Base-by-base conservation (phyloP, 2,797 vertebrate species). In the Lagothrix lagotricha region DNA sequence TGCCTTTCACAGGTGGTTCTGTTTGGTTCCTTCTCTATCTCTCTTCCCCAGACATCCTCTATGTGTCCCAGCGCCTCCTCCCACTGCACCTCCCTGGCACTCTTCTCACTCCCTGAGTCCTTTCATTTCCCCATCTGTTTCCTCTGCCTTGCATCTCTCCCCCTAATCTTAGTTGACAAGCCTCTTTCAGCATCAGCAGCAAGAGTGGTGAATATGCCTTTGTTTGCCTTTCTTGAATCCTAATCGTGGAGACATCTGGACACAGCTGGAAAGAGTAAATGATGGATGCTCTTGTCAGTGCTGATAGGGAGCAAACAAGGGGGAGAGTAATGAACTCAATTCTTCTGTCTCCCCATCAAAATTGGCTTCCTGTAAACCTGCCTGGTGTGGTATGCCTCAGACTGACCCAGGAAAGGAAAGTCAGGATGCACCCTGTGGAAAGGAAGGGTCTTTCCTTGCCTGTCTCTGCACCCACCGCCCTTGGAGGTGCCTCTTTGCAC, bases 201-300 rank as follows among this genome's bases (percentile, higher is more conserved):
- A 0, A 9, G 50, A 24, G 15, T 0, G 17, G 44, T 1, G 14
- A 48, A 52, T 17, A 22, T 0, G 0, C 17, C 41, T 20, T 14
- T 17, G 36, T n/a, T 57, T 54, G 90, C 39, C 30, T 14, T 54
- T 54, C 58, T 41, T 0, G 14, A 41, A 33, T 41, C 77, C 77
- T 77, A 48, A 26, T 4, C 26, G 11, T 22, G 70, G 57, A 84
- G n/a, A 52, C 15, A 5, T 19, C 85, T 72, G 85, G 90, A 39
- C 15, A 11, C 61, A 57, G 90, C 93, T 46, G 70, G 70, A 54
- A 70, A 24, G 28, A 26, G 20, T 4, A 48, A 15, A 24, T 7
- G 67, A 75, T 5, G 41, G 70, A 22, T 50, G n/a, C 22, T 57
- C 70, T n/a, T 15, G 28, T 24, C 58, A n/a, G 12, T 1, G 13